Evolutionary conservation across 2,888 invertebrate species (phyloP), one percentile per base, ranked within the genome.

Genomic region (Lapara coniferarum): DNA sequence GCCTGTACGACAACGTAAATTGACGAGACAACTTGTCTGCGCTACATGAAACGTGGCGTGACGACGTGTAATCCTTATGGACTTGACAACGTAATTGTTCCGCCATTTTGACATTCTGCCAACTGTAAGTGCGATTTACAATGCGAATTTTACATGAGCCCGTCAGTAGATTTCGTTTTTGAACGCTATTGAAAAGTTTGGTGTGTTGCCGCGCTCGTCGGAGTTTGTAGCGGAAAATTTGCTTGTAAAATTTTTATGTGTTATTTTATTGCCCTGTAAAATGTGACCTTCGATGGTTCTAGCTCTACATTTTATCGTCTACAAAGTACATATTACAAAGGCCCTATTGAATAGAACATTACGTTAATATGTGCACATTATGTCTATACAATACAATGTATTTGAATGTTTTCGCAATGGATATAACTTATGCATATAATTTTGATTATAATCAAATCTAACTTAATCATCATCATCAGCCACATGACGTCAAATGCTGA

Each of bases 21-120:
- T 81, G 84, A 82, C 82, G 81, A 81, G 79, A 78, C 74, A 78
- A 80, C 78, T 78, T 79, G 78, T 78, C 77, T 70, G 76, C 73
- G 66, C 74, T 79, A 77, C 80, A 77, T 79, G 80, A 81, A 81
- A 81, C 74, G 76, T 82, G 78, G 74, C 77, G 82, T 81, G 82
- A 77, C 79, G 81, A 78, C 77, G 73, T 76, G 79, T 82, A 85
- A 84, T 83, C 84, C 82, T 81, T 83, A 82, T 82, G 81, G 81
- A 80, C 77, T 80, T 83, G 87, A 83, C 85, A 80, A 79, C 81
- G 82, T 87, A 87, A 89, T 89, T 87, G 87, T 84, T 82, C 80
- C 78, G 78, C 81, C 83, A 79, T 86, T 86, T 85, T 88, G 89
- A 86, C 88, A 85, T 81, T 80, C 75, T 85, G 88, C 85, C 88